Evolutionary conservation across 2,888 invertebrate species (phyloP), one percentile per base, ranked within the genome.

Genomic region (Coelopa pilipes): DNA sequence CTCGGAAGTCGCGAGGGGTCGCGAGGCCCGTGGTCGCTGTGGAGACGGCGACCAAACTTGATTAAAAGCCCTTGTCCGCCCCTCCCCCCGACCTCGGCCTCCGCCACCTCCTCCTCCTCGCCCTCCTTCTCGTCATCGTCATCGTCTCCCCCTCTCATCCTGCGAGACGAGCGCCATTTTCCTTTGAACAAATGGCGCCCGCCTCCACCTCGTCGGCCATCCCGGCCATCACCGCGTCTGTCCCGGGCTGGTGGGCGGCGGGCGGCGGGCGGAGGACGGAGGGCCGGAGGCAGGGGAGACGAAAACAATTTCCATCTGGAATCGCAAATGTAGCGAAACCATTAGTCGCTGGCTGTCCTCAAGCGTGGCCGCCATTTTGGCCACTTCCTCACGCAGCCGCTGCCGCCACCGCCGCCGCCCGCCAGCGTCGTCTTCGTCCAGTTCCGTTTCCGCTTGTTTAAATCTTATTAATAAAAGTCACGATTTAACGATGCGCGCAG

Each of bases 251-350:
- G 17, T 11, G 66, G 50, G 50, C n/a, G 3, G 24, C 24, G 7
- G 3, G 11, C 17, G 4, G 15, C 15, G n/a, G 11, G n/a, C n/a
- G n/a, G n/a, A n/a, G n/a, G n/a, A n/a, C n/a, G n/a, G n/a, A n/a
- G n/a, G n/a, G n/a, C n/a, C 21, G 19, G 50, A 62, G 13, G 60
- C 4, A 11, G 15, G 34, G 34, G 34, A 7, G 34, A 13, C 9
- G 21, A 65, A 71, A 71, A 71, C 59, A 53, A 65, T 55, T 55
- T 65, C 63, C 50, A 71, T 19, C 55, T 70, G 45, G 15, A n/a
- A 65, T 66, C 69, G 46, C 75, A 78, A 80, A 79, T 78, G 77
- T 77, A 72, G 77, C 79, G 74, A 76, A 74, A 77, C 74, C 77
- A 73, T 76, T 75, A 76, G 72, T 73, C 75, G 74, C 74, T 74